phyloP scores from a whole-genome alignment of 2,113 vertebrate species.

The Panthera uncia region DNA sequence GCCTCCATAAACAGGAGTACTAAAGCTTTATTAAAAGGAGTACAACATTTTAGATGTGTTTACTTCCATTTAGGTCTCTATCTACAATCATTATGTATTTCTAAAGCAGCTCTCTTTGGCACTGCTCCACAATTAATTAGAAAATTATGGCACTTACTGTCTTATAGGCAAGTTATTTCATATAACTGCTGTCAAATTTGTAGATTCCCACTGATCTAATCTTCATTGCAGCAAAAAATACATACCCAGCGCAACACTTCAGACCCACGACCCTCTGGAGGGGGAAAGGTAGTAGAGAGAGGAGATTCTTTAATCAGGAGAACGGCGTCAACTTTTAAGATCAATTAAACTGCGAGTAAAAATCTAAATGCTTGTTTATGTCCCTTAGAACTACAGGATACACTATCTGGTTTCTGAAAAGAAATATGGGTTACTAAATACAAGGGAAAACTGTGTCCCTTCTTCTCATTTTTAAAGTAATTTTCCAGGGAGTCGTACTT shows the following conservation, averaged over 20 bases:
- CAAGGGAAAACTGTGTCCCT: neutral
- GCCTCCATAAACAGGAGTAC: neutral
- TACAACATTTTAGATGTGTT: neutral
- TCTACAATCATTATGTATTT: constrained; percentile 23
- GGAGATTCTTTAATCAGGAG: neutral
- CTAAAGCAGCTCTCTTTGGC: constrained; percentile 60
- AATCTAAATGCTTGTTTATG: constrained; percentile 10
- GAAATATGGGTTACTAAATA: neutral
- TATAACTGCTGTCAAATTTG: constrained; percentile 31
- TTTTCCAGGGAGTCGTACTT: neutral
- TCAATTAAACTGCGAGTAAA: neutral
- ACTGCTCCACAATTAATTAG: constrained; percentile 51
- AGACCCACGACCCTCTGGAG: neutral
- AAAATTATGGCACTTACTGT: constrained; percentile 55
- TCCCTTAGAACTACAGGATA: neutral
- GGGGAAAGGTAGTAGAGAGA: neutral
- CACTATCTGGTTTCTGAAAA: neutral
- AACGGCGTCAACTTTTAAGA: neutral
- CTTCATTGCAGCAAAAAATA: constrained; percentile 44
- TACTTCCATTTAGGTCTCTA: constrained; percentile 4
- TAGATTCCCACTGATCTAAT: constrained; percentile 39
- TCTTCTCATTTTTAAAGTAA: neutral
- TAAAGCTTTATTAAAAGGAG: neutral
- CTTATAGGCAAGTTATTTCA: constrained; percentile 49
- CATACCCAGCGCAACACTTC: neutral